phyloP scores from a whole-genome alignment of 2,113 vertebrate genomes.

The Oryctolagus cuniculus region mOryCun1.1 NC_091436.1:50786501-50787000 shows the following conservation, averaged over 20 bases:
- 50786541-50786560: no score
- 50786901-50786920: background rate
- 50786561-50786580: no score
- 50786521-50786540: no score
- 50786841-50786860: background rate
- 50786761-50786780: background rate
- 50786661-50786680: conserved; percentile 34
- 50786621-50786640: no score
- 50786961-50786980: background rate
- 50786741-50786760: background rate
- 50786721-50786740: background rate
- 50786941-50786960: background rate
- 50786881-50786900: background rate
- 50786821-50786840: background rate
- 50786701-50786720: background rate
- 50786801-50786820: background rate
- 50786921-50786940: background rate
- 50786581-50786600: no score
- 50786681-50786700: background rate
- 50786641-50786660: background rate
- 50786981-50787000: background rate
- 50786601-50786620: no score
- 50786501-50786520: no score
- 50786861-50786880: background rate
- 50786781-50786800: conserved; percentile 37